Evolutionary conservation across 2,888 invertebrate genomes (phyloP).

Genomic region (Gymnoscelis rufifasciata): DNA sequence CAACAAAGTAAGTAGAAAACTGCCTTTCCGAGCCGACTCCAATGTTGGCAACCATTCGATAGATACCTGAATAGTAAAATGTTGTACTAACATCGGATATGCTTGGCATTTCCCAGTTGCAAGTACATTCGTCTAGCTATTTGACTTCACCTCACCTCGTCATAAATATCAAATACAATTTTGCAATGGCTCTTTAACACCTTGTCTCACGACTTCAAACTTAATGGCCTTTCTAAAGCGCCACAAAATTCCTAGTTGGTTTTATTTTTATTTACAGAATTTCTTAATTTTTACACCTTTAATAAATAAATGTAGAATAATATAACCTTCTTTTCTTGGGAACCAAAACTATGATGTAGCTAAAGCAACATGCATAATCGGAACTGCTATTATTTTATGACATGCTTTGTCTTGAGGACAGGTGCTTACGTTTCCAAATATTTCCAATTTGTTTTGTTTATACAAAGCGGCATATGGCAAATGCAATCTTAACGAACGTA

Average conservation of each 20-base stretch:
- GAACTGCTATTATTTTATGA: too few relatives aligned
- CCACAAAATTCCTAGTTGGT: not conserved
- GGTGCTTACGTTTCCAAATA: conserved; percentile 2
- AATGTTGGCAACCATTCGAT: conserved; percentile 25
- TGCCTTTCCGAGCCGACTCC: conserved; percentile 15
- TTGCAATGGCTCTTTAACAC: conserved; percentile 10
- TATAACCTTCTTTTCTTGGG: too few relatives aligned
- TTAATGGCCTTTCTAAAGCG: not conserved
- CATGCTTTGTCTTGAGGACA: conserved; percentile 5
- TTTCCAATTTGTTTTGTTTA: conserved; percentile 6
- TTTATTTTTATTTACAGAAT: too few relatives aligned
- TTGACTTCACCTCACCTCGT: conserved; percentile 18
- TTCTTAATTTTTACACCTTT: too few relatives aligned
- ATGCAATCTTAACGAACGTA: conserved; percentile 20
- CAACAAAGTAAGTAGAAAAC: conserved; percentile 1
- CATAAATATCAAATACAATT: conserved; percentile 20
- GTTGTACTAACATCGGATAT: conserved; percentile 27
- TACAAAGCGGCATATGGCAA: conserved; percentile 16
- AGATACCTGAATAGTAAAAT: conserved; percentile 27
- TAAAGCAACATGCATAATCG: too few relatives aligned
- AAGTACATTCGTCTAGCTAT: conserved; percentile 19
- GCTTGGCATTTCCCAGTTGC: conserved; percentile 28
- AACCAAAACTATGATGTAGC: too few relatives aligned
- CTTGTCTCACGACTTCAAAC: conserved; percentile 9
- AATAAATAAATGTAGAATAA: too few relatives aligned